Conservation (phyloP, 2,888 invertebrate species). For the Cosmia pyralina region DNA sequence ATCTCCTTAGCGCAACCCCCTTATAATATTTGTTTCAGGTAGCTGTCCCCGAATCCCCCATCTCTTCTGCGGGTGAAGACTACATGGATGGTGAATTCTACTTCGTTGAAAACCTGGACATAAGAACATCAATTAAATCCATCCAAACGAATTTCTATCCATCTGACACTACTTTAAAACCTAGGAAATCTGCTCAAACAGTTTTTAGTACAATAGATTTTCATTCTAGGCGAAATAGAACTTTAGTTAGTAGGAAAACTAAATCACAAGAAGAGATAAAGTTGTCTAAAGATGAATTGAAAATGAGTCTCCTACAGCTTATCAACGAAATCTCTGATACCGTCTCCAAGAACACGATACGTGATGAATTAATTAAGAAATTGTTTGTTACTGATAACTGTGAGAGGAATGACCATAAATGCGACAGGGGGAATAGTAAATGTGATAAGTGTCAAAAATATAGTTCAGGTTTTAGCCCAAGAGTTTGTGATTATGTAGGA, state of each 20-base stretch:
- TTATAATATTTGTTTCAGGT: conserved; percentile 75
- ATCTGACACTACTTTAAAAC: conserved; percentile 45
- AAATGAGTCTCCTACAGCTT: conserved; percentile 66
- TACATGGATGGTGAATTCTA: conserved; percentile 59
- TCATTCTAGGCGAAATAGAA: conserved; percentile 20
- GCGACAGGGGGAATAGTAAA: background rate
- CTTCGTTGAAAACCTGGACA: conserved; percentile 42
- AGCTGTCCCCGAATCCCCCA: conserved; percentile 73
- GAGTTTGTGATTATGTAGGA: conserved; percentile 15
- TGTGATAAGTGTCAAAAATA: conserved; percentile 25
- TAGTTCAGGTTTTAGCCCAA: conserved; percentile 6
- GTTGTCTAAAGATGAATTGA: conserved; percentile 55
- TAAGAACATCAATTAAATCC: conserved; percentile 55
- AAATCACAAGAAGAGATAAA: conserved; percentile 74
- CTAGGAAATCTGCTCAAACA: conserved; percentile 69
- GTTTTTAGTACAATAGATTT: conserved; percentile 69
- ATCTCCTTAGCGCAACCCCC: background rate
- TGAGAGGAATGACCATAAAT: conserved; percentile 13
- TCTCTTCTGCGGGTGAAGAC: conserved; percentile 55
- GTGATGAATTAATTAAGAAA: conserved; percentile 59
- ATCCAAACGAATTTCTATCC: conserved; percentile 61
- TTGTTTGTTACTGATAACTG: conserved; percentile 42
- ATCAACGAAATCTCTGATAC: conserved; percentile 65
- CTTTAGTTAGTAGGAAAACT: conserved; percentile 62
- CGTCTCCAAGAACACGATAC: conserved; percentile 54